phyloP scores from a whole-genome alignment of 2,888 invertebrate genomes.

The Volucella inanis region DNA sequence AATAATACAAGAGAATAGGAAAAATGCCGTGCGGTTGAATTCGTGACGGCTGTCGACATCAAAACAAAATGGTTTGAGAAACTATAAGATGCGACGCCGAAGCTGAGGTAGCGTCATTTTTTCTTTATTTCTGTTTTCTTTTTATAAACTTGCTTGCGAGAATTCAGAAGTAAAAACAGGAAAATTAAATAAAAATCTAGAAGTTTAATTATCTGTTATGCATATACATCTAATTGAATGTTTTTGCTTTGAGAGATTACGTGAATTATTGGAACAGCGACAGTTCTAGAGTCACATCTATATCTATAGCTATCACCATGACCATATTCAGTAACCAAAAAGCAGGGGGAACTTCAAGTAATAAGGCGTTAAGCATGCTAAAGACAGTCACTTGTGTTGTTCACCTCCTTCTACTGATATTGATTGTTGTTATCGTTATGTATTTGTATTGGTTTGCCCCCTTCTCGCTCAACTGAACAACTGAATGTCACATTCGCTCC shows the following conservation, averaged over 20 bases:
- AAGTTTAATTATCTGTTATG: conserved; percentile 44
- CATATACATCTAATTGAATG: conserved; percentile 41
- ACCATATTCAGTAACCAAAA: conserved; percentile 4
- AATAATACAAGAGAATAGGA: conserved; percentile 32
- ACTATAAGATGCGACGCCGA: conserved; percentile 25
- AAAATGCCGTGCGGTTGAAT: conserved; percentile 48
- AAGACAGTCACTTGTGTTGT: conserved; percentile 36
- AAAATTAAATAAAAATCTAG: conserved; percentile 10
- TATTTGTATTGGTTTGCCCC: conserved; percentile 37
- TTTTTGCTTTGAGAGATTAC: conserved; percentile 53
- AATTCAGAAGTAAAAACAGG: conserved; percentile 19
- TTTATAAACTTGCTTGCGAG: conserved; percentile 46
- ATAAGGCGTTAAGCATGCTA: conserved; percentile 34
- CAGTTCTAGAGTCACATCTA: too few relatives aligned
- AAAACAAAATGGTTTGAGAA: conserved; percentile 56
- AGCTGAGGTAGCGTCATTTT: conserved; percentile 50
- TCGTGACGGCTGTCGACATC: conserved; percentile 55
- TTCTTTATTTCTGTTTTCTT: conserved; percentile 25
- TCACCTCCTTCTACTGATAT: conserved; percentile 62
- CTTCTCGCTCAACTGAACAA: conserved; percentile 11
- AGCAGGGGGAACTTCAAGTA: conserved; percentile 4
- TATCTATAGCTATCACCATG: too few relatives aligned
- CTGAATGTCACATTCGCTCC: conserved; percentile 62
- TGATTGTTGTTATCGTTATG: conserved; percentile 69
- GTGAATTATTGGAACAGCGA: conserved; percentile 53